phyloP scores from a whole-genome alignment of 2,797 vertebrate species.

The Denticeps clupeoides region DNA sequence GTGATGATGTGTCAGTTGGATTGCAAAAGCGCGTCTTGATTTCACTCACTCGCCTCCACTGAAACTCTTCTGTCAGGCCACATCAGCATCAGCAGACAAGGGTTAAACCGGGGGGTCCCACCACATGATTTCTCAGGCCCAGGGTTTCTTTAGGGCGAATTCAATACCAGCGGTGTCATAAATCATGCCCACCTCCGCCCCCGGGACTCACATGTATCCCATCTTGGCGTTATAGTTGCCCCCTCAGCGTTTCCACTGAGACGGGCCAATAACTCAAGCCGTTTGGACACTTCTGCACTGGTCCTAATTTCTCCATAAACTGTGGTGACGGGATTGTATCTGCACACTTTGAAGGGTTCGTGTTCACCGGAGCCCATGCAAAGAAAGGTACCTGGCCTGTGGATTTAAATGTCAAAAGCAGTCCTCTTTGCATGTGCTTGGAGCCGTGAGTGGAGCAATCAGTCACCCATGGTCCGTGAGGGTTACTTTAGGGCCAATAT shows the following conservation, averaged over 20 bases:
- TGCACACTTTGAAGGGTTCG: slow-evolving; percentile 47
- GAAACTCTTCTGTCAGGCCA: slow-evolving; percentile 25
- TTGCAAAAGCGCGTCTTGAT: slow-evolving; percentile 21
- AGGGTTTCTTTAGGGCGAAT: too few relatives aligned
- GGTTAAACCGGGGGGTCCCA: slow-evolving; percentile 43
- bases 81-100: slow-evolving; percentile 38
- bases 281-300: slow-evolving; percentile 51
- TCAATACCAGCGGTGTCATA: slow-evolving; percentile 50
- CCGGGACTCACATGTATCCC: background rate
- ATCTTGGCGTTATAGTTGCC: background rate
- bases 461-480: slow-evolving; percentile 31
- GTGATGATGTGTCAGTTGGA: slow-evolving; percentile 24
- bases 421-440: slow-evolving; percentile 31
- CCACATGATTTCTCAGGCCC: too few relatives aligned
- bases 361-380: slow-evolving; percentile 48
- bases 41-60: slow-evolving; percentile 28
- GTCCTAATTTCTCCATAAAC: slow-evolving; percentile 52
- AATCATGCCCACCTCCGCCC: slow-evolving; percentile 40
- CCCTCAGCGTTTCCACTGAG: slow-evolving; percentile 46
- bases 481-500: slow-evolving; percentile 23
- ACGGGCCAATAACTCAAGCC: slow-evolving; percentile 49
- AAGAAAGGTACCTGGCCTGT: slow-evolving; percentile 33
- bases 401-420: slow-evolving; percentile 59
- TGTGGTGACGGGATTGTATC: slow-evolving; percentile 46
- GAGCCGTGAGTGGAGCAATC: slow-evolving; percentile 29